Evolutionary conservation across 2,113 vertebrate genomes (phyloP).

Genomic region (Silurus meridionalis): DNA sequence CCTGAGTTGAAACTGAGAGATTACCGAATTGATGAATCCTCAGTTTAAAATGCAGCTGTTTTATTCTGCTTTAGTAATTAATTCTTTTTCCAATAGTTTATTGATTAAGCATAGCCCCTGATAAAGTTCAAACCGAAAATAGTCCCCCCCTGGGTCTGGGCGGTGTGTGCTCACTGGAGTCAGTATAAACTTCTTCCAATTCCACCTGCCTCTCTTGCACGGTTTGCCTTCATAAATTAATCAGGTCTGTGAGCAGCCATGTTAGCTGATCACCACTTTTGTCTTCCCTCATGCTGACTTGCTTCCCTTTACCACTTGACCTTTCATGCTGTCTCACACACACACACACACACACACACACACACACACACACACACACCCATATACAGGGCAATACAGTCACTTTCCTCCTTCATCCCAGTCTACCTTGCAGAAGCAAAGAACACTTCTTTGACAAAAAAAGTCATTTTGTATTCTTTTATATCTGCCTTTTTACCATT

Average conservation of each 20-base stretch:
- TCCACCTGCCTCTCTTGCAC: constrained; percentile 80
- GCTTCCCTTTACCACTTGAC: constrained; percentile 80
- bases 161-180: constrained; percentile 85
- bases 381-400: constrained; percentile 50
- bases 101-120: constrained; percentile 99
- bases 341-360: constrained; percentile 69
- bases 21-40: constrained; percentile 99
- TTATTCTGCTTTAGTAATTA: constrained; percentile 99
- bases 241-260: constrained; percentile 86
- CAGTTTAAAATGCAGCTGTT: constrained; percentile 99
- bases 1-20: constrained; percentile 98
- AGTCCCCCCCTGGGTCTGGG: constrained; percentile 83
- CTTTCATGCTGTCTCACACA: constrained; percentile 76
- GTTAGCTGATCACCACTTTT: constrained; percentile 86
- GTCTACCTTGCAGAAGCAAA: constrained; percentile 69
- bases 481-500: constrained; percentile 68
- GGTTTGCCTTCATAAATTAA: constrained; percentile 98
- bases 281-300: constrained; percentile 83
- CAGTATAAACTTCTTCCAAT: constrained; percentile 96
- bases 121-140: constrained; percentile 99
- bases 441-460: constrained; percentile 80
- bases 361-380: constrained; percentile 64
- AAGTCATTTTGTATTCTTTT: constrained; percentile 71
- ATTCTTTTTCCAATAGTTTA: constrained; percentile 99
- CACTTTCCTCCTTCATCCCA: constrained; percentile 55